Evolutionary conservation across 2,888 invertebrate genomes (phyloP), one percentile per base, ranked within the genome.

Genomic region (Xestobium rufovillosum): DNA sequence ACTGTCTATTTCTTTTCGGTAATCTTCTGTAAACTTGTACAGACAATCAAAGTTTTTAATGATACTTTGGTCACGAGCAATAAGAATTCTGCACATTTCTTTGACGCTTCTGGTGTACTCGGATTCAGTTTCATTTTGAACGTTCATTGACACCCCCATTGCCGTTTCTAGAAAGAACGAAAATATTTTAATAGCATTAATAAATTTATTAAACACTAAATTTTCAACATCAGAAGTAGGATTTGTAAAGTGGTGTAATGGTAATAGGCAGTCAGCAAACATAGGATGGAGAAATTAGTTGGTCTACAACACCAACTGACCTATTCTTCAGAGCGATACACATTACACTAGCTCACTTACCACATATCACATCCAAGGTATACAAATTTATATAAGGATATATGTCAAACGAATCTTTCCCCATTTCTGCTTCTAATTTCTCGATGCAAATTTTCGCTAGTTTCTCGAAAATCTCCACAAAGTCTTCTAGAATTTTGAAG

Each of bases 131-230:
- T 80, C 68, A 3, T 66, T 66, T 60, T 88, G 88, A 0, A 85
- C 83, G 55, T 83, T 70, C 1, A 85, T 66, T 12, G 73, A 71
- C 6, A 77, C 73, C 1, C 88, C 90, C 89, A 90, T 90, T 4
- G 88, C 83, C 4, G 86, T 79, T 66, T 89, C 88, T 83, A 67
- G 30, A 70, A 57, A 8, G 16, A 30, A 26, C 10, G 33, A 11
- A 29, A 36, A 32, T 39, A 17, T 4, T n/a, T n/a, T n/a, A n/a
- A n/a, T n/a, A n/a, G n/a, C n/a, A n/a, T n/a, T 51, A 13, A 52
- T n/a, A n/a, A n/a, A n/a, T n/a, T n/a, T n/a, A n/a, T n/a, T n/a
- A n/a, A n/a, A n/a, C n/a, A n/a, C n/a, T n/a, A n/a, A n/a, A n/a
- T n/a, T n/a, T n/a, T n/a, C n/a, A n/a, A n/a, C n/a, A n/a, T n/a